phyloP scores from a whole-genome alignment of 2,797 vertebrate species.

The Mionectes olivaceus region DNA sequence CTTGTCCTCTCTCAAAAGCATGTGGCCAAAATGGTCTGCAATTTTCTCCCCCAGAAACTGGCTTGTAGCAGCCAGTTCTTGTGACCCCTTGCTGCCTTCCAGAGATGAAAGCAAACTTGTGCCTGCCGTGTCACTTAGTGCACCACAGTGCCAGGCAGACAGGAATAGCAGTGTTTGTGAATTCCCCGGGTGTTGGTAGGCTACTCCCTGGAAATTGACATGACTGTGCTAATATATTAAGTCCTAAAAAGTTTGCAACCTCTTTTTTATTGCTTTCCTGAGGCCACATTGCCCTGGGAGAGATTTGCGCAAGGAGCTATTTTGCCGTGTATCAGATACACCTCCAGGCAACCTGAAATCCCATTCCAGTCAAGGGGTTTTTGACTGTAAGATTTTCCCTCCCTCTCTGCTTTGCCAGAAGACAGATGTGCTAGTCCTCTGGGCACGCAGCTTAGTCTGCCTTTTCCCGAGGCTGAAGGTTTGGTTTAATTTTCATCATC shows the following conservation, averaged over 20 bases:
- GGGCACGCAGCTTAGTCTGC: neutral
- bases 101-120: neutral
- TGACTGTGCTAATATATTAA: neutral
- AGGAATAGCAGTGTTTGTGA: neutral
- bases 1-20: neutral
- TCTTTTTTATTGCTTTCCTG: neutral
- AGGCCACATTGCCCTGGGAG: neutral
- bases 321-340: neutral
- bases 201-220: neutral
- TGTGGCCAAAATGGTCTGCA: neutral
- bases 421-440: neutral
- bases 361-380: neutral
- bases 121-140: neutral
- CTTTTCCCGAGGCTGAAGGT: neutral
- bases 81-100: neutral
- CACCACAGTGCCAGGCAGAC: rapidly evolving
- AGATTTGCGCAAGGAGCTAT: neutral
- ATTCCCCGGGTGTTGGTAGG: neutral
- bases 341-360: neutral
- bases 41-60: neutral
- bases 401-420: neutral
- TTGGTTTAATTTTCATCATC: neutral
- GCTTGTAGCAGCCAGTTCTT: neutral
- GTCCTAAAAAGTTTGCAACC: neutral
- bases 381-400: neutral